Percentiles rank a stretch among this genome's conserved stretches.
Conservation (phyloP, 2,113 vertebrate genomes). For the Poeciliopsis occidentalis region DNA sequence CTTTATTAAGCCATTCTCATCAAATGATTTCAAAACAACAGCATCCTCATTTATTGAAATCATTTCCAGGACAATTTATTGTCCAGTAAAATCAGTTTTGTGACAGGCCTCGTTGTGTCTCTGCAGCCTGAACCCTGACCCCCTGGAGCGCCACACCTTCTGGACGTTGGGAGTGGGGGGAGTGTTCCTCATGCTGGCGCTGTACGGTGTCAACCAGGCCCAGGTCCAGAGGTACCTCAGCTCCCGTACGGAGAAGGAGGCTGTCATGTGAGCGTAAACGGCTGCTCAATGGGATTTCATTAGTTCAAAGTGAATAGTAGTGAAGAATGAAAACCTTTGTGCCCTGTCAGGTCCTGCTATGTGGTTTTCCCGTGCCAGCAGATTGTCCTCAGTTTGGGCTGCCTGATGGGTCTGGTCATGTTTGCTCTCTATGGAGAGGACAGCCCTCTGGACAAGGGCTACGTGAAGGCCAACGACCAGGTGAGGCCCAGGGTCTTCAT, state of each 20-base stretch:
- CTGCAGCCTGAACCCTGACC: slow-evolving; percentile 88
- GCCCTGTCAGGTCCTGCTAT: slow-evolving; percentile 88
- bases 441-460: slow-evolving; percentile 79
- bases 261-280: slow-evolving; percentile 86
- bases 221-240: slow-evolving; percentile 97
- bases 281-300: not conserved
- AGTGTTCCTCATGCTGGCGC: slow-evolving; percentile 93
- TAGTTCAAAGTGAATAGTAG: not conserved
- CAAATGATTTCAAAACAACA: no score
- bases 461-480: slow-evolving; percentile 85
- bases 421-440: slow-evolving; percentile 87
- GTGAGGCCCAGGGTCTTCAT: slow-evolving; percentile 49
- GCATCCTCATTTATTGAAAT: no score
- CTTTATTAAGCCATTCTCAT: no score
- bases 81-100: no score
- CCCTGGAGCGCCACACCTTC: slow-evolving; percentile 91
- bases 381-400: slow-evolving; percentile 86
- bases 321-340: not conserved
- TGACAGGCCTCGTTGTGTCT: not conserved
- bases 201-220: slow-evolving; percentile 96
- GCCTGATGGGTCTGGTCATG: slow-evolving; percentile 94
- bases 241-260: slow-evolving; percentile 88
- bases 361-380: slow-evolving; percentile 97
- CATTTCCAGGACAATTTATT: no score
- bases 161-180: slow-evolving; percentile 93